phyloP scores from a whole-genome alignment of 2,113 vertebrate species.

The Furnarius figulus region DNA sequence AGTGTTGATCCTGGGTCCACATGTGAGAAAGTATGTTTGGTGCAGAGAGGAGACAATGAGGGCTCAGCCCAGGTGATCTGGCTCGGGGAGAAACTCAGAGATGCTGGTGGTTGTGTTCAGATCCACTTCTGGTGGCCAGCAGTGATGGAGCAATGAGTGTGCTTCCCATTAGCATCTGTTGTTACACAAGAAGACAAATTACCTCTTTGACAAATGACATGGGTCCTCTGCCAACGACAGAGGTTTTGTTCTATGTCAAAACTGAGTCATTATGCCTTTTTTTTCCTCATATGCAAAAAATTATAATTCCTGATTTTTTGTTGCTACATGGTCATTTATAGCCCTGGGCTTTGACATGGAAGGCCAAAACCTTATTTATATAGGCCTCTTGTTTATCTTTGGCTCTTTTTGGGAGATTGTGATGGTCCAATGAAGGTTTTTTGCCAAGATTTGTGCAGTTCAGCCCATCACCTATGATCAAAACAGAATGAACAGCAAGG shows the following conservation, averaged over 20 bases:
- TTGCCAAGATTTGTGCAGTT: background rate
- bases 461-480: background rate
- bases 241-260: background rate
- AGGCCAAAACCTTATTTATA: background rate
- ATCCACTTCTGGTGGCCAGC: background rate
- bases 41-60: background rate
- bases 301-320: background rate
- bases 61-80: background rate
- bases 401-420: background rate
- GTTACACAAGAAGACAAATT: slow-evolving; percentile 31
- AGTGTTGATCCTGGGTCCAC: background rate
- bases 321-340: background rate
- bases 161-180: slow-evolving; percentile 2
- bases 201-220: background rate
- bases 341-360: background rate
- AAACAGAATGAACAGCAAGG: background rate
- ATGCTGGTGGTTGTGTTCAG: background rate
- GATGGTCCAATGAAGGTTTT: background rate
- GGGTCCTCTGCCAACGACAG: background rate
- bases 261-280: background rate
- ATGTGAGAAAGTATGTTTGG: background rate
- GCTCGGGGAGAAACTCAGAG: background rate
- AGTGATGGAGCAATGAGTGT: background rate
- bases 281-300: background rate
- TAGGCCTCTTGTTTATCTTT: background rate